Percentiles rank a stretch among this genome's conserved stretches.
Evolutionary conservation across 2,797 vertebrate genomes (phyloP).

Genomic region (Sternotherus odoratus): DNA sequence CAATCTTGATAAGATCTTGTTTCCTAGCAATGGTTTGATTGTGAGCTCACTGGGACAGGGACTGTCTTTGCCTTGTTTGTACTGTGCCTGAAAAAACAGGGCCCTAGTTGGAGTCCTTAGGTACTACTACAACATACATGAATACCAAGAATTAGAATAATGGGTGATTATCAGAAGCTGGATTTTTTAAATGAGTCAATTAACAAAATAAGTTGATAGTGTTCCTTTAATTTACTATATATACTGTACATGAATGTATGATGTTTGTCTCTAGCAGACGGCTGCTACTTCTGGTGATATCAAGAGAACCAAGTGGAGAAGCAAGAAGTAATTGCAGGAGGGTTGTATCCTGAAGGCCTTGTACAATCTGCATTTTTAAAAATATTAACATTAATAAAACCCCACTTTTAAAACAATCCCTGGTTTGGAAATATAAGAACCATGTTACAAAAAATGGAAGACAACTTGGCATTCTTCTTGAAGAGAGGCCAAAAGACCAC

Average conservation of each 20-base stretch:
- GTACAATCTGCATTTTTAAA: too few relatives aligned
- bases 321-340: too few relatives aligned
- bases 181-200: background rate
- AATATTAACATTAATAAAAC: too few relatives aligned
- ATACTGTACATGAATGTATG: background rate
- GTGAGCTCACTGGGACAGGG: background rate
- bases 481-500: background rate
- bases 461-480: background rate
- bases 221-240: background rate
- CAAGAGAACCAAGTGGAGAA: too few relatives aligned
- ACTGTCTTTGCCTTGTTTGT: background rate
- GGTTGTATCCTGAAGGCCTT: too few relatives aligned
- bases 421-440: too few relatives aligned
- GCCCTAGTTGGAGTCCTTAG: background rate
- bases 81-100: background rate
- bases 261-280: background rate
- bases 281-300: background rate
- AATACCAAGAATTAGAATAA: background rate
- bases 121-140: background rate
- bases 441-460: background rate
- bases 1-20: accelerated
- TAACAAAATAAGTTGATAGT: background rate
- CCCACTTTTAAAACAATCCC: too few relatives aligned
- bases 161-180: background rate
- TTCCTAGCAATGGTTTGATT: background rate